phyloP scores from a whole-genome alignment of 2,888 invertebrate genomes.

The Xiphydria camelus region DNA sequence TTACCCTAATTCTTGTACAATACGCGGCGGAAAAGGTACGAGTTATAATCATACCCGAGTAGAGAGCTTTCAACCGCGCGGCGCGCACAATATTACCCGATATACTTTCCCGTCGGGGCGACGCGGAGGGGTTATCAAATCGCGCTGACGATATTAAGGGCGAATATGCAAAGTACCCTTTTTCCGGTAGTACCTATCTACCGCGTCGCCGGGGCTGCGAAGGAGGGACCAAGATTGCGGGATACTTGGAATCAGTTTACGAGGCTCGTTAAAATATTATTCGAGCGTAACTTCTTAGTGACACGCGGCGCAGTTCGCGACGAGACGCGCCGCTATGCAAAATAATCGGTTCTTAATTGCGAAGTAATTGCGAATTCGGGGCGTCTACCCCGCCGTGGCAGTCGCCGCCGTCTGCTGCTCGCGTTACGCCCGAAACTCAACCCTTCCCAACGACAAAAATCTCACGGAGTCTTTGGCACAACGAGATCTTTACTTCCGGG shows the following conservation, averaged over 20 bases:
- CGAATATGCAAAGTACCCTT: conserved; percentile 53
- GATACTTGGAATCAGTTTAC: conserved; percentile 52
- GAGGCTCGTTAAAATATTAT: conserved; percentile 57
- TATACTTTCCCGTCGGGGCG: not conserved
- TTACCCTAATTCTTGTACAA: too few relatives aligned
- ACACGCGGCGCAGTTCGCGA: conserved; percentile 49
- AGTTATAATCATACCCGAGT: too few relatives aligned
- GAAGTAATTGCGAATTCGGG: conserved; percentile 53
- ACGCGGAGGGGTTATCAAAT: not conserved
- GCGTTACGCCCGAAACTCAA: conserved; percentile 34
- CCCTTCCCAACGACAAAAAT: conserved; percentile 25
- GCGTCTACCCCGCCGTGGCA: conserved; percentile 13
- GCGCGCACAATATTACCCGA: too few relatives aligned
- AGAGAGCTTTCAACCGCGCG: too few relatives aligned
- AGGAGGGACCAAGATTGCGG: conserved; percentile 1
- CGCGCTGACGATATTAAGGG: conserved; percentile 20
- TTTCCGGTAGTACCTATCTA: too few relatives aligned
- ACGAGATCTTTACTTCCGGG: too few relatives aligned
- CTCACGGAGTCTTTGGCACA: too few relatives aligned
- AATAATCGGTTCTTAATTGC: conserved; percentile 58
- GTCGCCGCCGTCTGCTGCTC: conserved; percentile 21
- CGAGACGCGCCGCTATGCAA: conserved; percentile 50
- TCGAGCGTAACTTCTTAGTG: conserved; percentile 53
- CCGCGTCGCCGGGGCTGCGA: conserved; percentile 5
- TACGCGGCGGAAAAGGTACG: too few relatives aligned